A percentile compares a stretch with the other conserved stretches of the same genome.
These are phyloP conservation scores for Brachymystax lenok DNA, from an alignment of 2,797 vertebrate genomes.

Conservation along the genomic window DNA sequence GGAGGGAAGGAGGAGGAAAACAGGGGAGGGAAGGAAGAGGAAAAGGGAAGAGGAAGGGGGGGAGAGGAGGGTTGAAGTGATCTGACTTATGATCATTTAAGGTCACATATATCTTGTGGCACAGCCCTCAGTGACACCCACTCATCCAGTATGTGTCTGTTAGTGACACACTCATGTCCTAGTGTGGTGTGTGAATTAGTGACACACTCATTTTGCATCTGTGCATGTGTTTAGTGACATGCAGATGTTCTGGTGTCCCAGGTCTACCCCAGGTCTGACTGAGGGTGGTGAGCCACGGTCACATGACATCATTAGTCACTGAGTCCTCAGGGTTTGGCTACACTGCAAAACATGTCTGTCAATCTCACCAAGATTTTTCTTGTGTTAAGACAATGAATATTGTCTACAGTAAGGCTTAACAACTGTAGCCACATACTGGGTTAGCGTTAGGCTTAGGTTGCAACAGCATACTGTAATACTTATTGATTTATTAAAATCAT, in stretches of 20 bases:
- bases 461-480: background rate
- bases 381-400: background rate
- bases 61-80: background rate
- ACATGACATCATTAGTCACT: background rate
- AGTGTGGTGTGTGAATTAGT: slow-evolving; percentile 3
- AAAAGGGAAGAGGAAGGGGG: too few relatives aligned
- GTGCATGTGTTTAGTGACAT: background rate
- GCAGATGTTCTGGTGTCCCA: background rate
- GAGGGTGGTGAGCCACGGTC: background rate
- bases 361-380: background rate
- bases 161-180: slow-evolving; percentile 2
- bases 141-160: background rate
- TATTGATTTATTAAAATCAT: background rate
- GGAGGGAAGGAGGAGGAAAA: too few relatives aligned
- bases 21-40: too few relatives aligned
- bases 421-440: background rate
- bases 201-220: background rate
- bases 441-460: background rate
- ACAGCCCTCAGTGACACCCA: slow-evolving; percentile 1
- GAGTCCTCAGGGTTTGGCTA: slow-evolving; percentile 2
- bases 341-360: slow-evolving; percentile 1
- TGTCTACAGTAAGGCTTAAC: background rate
- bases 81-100: background rate
- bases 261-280: slow-evolving; percentile 3
- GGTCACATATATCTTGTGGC: background rate